Percentiles rank a stretch among this genome's conserved stretches.
These are phyloP conservation scores for Trididemnum clinides DNA, from an alignment of 23 tunicate genomes.

Conservation along the genomic window DNA sequence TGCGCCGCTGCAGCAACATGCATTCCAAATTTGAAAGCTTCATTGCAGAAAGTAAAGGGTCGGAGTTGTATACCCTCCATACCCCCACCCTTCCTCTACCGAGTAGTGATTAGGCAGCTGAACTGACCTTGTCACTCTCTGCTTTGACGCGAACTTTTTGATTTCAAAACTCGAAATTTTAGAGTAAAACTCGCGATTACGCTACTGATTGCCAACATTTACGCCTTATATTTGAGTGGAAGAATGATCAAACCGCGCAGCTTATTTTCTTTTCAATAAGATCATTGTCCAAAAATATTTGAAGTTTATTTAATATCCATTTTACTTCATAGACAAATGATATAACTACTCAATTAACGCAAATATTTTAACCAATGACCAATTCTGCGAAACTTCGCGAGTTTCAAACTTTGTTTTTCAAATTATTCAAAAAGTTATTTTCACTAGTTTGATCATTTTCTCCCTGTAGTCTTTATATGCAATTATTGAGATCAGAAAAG, in stretches of 20 bases:
- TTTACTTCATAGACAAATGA: not conserved
- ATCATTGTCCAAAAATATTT: not conserved
- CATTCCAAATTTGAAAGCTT: too few species aligned
- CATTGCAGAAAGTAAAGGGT: too few species aligned
- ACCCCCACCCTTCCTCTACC: too few species aligned
- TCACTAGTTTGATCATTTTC: not conserved
- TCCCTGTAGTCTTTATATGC: not conserved
- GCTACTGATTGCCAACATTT: too few species aligned
- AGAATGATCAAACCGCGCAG: not conserved
- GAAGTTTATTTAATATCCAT: not conserved
- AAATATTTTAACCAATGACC: not conserved
- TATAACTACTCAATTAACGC: not conserved
- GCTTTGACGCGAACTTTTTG: too few species aligned
- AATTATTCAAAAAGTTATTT: not conserved
- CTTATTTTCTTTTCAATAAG: not conserved
- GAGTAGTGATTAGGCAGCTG: too few species aligned
- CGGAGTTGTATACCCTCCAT: too few species aligned
- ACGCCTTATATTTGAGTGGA: not conserved
- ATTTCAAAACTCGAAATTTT: too few species aligned
- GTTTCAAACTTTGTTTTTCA: not conserved
- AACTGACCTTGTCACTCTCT: too few species aligned
- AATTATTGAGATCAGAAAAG: not conserved
- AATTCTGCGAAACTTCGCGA: not conserved
- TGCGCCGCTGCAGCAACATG: too few species aligned
- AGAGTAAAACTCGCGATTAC: too few species aligned